A percentile compares a stretch with the other conserved stretches of the same genome.
Conservation (phyloP, 2,797 vertebrate genomes). For the Epinephelus awoara region DNA sequence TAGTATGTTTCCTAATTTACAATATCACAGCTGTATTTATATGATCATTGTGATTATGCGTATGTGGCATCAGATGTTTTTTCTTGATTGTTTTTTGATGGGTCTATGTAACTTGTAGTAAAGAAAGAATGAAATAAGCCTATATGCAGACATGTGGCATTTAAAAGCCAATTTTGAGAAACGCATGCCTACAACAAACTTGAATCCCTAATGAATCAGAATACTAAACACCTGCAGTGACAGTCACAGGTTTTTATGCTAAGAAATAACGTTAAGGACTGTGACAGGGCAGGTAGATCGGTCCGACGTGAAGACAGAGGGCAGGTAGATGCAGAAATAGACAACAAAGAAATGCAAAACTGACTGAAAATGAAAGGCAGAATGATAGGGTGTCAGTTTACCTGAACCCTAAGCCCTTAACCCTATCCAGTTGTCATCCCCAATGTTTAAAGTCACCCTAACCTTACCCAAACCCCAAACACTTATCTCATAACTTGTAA, state of each 20-base stretch:
- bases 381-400: background rate
- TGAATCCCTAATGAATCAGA: background rate
- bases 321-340: too few relatives aligned
- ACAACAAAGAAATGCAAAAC: too few relatives aligned
- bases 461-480: too few relatives aligned
- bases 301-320: background rate
- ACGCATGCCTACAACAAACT: background rate
- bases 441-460: background rate
- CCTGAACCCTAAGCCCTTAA: too few relatives aligned
- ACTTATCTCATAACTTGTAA: background rate
- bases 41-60: background rate
- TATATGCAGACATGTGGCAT: background rate
- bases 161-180: background rate
- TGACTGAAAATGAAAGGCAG: background rate
- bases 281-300: background rate
- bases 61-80: too few relatives aligned
- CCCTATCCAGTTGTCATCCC: too few relatives aligned
- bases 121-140: background rate
- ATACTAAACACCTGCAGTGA: background rate
- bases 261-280: background rate
- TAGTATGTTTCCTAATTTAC: background rate
- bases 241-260: background rate
- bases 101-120: background rate
- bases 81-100: background rate
- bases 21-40: constrained; percentile 3